Base-by-base conservation (phyloP, 2,113 vertebrate genomes). In the Crocuta crocuta region DNA sequence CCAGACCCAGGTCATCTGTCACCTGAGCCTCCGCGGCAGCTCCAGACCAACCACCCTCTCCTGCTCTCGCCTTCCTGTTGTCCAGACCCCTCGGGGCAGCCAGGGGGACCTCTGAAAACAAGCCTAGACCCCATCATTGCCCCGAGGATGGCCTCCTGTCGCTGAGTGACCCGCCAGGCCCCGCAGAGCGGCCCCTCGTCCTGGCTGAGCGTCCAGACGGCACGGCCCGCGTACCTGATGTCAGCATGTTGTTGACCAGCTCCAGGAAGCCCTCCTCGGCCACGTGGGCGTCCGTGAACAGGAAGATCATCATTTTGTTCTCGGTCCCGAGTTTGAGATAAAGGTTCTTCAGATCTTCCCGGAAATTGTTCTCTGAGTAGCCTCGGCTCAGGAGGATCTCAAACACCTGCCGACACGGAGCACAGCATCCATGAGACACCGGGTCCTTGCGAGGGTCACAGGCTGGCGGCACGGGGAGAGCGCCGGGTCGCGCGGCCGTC, bases 171-270 rank as follows among this genome's bases (percentile, higher is more conserved):
- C 24, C n/a, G 19, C 39, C 48, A 65, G 45, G 45, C 23, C 12
- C 53, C 21, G 2, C 12, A 0, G 8, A 24, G 43, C 0, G 43
- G 19, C 81, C 81, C 55, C 24, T 19, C 10, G 35, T 21, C 16
- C 81, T 12, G 63, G 43, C 10, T 15, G 23, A 4, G 63, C 2
- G 7, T 13, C 65, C 12, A 4, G 73, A 39, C 24, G 1, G 24
- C 43, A 0, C 6, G 7, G 6, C 24, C 43, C 73, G 1, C 7
- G 4, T 94, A 99, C 99, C 99, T 99, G 99, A 99, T 43, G 99
- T 99, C 95, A 99, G 98, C 99, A 99, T 99, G 98, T 99, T 99
- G 98, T 99, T 99, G 97, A 99, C 99, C 86, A 99, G 99, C 95
- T 99, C 99, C 98, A 99, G 98, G 96, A 99, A 99, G 70, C 99